Conservation (phyloP, 2,113 vertebrate species). For the Pseudonaja textilis region DNA sequence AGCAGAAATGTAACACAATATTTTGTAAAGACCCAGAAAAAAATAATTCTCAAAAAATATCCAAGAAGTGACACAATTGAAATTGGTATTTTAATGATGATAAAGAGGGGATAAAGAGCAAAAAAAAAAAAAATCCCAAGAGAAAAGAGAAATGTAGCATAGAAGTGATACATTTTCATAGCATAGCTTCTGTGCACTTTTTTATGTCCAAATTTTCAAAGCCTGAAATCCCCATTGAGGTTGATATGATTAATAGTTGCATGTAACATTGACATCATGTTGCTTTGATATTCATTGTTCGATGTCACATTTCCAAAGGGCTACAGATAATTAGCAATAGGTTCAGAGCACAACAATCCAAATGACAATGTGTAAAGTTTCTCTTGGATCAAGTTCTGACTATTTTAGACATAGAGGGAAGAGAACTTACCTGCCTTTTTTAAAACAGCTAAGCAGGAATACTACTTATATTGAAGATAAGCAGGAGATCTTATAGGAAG, state of each 20-base stretch:
- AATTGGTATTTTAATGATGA: not conserved
- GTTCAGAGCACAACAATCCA: not conserved
- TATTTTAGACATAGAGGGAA: not conserved
- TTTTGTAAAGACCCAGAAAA: not conserved
- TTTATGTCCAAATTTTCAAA: not conserved
- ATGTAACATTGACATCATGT: not conserved
- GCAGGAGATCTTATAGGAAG: not conserved
- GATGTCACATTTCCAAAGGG: not conserved
- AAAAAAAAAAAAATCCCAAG: not conserved
- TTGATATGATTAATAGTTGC: not conserved
- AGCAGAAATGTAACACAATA: not conserved
- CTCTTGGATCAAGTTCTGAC: not conserved
- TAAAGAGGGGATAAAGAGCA: not conserved
- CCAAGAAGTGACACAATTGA: not conserved
- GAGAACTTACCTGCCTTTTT: not conserved
- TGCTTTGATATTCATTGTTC: too few species aligned
- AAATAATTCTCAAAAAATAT: not conserved
- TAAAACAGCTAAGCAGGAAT: not conserved
- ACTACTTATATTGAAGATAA: not conserved
- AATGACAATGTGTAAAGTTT: not conserved
- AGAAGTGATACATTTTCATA: not conserved
- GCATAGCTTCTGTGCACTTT: not conserved
- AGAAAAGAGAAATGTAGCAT: not conserved
- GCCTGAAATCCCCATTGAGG: not conserved
- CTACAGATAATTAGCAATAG: not conserved